Conservation (phyloP, 1,140 invertebrate species). For the Lordiphosa clarofinis region DNA sequence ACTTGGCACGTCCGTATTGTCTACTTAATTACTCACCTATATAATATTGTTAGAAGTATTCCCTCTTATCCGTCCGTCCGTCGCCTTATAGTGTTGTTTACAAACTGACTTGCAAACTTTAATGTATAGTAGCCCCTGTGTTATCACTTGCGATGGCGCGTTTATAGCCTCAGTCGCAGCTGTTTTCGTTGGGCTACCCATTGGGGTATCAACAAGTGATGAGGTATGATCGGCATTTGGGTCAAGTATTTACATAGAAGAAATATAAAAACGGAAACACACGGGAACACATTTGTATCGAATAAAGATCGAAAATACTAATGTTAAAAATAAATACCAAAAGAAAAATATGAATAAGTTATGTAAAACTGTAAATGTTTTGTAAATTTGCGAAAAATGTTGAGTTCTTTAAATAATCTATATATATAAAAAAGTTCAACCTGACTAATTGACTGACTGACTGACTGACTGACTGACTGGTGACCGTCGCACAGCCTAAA, state of each 20-base stretch:
- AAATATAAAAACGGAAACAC: too few relatives aligned
- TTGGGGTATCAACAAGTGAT: not conserved
- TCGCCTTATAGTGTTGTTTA: conserved; percentile 29
- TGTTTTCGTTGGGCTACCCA: conserved; percentile 21
- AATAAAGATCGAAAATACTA: too few relatives aligned
- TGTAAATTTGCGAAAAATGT: too few relatives aligned
- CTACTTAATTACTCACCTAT: conserved; percentile 21
- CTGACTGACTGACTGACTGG: too few relatives aligned
- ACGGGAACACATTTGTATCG: too few relatives aligned
- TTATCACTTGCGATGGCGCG: conserved; percentile 17
- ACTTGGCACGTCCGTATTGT: conserved; percentile 11
- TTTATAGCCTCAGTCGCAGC: conserved; percentile 29
- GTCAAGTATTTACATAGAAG: not conserved
- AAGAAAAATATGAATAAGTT: too few relatives aligned
- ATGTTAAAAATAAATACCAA: too few relatives aligned
- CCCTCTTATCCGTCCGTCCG: conserved; percentile 15
- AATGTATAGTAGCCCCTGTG: conserved; percentile 3
- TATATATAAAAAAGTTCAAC: too few relatives aligned
- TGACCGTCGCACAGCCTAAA: too few relatives aligned
- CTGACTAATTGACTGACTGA: too few relatives aligned
- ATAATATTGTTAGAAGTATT: not conserved
- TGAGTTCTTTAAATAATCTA: too few relatives aligned
- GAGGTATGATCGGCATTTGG: not conserved
- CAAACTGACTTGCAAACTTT: conserved; percentile 30
- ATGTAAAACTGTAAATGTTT: too few relatives aligned